Conservation (phyloP, 2,888 invertebrate species). For the Nipponacmea schrenckii region DNA sequence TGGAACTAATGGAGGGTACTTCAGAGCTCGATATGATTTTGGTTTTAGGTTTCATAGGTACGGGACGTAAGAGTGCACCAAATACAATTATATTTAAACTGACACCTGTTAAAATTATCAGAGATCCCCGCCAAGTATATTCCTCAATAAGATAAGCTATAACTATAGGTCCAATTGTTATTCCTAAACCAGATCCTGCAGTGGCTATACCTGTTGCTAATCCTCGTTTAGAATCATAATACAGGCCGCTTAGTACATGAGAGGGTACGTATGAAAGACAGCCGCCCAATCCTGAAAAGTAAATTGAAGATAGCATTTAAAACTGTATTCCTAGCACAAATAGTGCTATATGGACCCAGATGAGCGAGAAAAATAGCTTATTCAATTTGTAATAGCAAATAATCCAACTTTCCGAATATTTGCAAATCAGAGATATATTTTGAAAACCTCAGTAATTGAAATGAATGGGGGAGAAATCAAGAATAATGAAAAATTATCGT, state of each 20-base stretch:
- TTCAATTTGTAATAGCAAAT: background rate
- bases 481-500: too few species aligned
- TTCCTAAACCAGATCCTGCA: conserved; percentile 49
- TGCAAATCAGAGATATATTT: too few species aligned
- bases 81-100: conserved; percentile 46
- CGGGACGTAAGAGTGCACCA: conserved; percentile 41
- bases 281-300: conserved; percentile 49
- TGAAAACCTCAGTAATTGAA: too few species aligned
- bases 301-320: background rate
- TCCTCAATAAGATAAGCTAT: conserved; percentile 42
- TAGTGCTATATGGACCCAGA: background rate
- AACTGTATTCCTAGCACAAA: background rate
- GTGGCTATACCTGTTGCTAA: conserved; percentile 53
- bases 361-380: background rate
- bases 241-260: conserved; percentile 50
- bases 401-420: too few species aligned
- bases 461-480: too few species aligned
- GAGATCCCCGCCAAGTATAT: conserved; percentile 52
- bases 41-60: conserved; percentile 26
- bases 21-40: background rate
- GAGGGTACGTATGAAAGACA: conserved; percentile 52
- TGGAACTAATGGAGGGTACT: background rate
- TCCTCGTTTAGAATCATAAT: conserved; percentile 48
- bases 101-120: conserved; percentile 47
- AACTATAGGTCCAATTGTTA: conserved; percentile 46